These are phyloP conservation scores for Epinephelus moara DNA, from an alignment of 2,113 vertebrate genomes.

Conservation along the genomic window DNA sequence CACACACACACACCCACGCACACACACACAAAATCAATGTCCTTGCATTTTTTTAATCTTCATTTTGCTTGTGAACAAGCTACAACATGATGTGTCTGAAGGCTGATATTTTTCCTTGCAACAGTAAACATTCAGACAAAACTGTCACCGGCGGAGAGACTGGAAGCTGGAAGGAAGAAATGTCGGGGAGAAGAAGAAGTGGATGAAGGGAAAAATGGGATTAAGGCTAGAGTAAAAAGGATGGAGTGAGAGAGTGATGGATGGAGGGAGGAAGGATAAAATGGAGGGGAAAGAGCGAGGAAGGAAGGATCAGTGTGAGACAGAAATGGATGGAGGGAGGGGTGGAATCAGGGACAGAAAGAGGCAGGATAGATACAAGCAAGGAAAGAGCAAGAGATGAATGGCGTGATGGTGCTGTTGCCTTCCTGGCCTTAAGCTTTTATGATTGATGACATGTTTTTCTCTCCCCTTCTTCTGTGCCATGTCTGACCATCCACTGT, in stretches of 20 bases:
- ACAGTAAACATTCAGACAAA: slow-evolving; percentile 9
- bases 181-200: background rate
- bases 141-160: background rate
- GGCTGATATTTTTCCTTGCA: background rate
- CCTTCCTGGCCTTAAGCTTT: slow-evolving; percentile 54
- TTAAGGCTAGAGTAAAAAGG: slow-evolving; percentile 28
- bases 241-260: slow-evolving; percentile 30
- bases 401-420: slow-evolving; percentile 40
- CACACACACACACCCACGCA: background rate
- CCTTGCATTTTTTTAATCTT: background rate
- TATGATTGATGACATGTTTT: slow-evolving; percentile 72
- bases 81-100: background rate
- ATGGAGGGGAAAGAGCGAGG: background rate
- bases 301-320: background rate
- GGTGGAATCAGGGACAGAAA: slow-evolving; percentile 17
- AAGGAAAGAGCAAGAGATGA: slow-evolving; percentile 54
- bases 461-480: slow-evolving; percentile 22
- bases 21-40: background rate
- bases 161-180: background rate
- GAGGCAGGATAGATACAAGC: slow-evolving; percentile 27
- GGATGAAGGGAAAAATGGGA: slow-evolving; percentile 39
- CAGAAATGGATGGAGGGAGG: slow-evolving; percentile 11
- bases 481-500: slow-evolving; percentile 35
- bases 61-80: background rate
- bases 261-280: slow-evolving; percentile 30